Evolutionary conservation across 2,888 invertebrate genomes (phyloP).

Genomic region (Agriopis aurantiaria): DNA sequence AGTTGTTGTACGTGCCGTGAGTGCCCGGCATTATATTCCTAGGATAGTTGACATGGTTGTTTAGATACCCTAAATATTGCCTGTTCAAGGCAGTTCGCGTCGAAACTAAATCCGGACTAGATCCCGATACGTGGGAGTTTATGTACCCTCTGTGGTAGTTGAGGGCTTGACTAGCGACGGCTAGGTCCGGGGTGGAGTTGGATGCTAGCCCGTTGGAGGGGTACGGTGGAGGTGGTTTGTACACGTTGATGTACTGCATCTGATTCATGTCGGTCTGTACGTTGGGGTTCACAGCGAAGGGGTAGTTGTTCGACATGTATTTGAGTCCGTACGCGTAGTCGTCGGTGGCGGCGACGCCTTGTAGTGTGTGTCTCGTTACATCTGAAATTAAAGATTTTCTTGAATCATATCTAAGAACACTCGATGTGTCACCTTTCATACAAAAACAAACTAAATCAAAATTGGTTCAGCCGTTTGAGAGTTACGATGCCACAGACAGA

Average conservation of each 20-base stretch:
- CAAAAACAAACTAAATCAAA: too few species aligned
- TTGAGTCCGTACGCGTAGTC: constrained; percentile 73
- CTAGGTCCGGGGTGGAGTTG: constrained; percentile 94
- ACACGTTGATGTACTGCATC: constrained; percentile 88
- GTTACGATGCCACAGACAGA: too few species aligned
- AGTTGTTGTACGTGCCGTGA: constrained; percentile 91
- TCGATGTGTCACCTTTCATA: too few species aligned
- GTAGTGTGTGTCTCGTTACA: constrained; percentile 85
- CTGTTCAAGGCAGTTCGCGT: constrained; percentile 88
- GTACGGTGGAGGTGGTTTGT: constrained; percentile 95
- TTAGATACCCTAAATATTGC: constrained; percentile 76
- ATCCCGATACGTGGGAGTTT: constrained; percentile 89
- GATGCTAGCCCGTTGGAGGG: constrained; percentile 92
- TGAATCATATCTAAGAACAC: too few species aligned
- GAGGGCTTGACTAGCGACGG: constrained; percentile 89
- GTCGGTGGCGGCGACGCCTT: constrained; percentile 56
- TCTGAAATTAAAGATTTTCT: constrained; percentile 72
- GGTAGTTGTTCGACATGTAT: constrained; percentile 72
- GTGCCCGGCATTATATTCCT: constrained; percentile 76
- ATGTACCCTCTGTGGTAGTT: constrained; percentile 80
- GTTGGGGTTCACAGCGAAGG: constrained; percentile 75
- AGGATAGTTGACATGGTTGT: constrained; percentile 70
- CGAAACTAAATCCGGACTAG: constrained; percentile 92
- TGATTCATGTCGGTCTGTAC: constrained; percentile 79
- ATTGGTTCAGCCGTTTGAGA: too few species aligned